Base-by-base conservation (phyloP, 2,888 invertebrate species). In the Netelia fuscicornis region DNA sequence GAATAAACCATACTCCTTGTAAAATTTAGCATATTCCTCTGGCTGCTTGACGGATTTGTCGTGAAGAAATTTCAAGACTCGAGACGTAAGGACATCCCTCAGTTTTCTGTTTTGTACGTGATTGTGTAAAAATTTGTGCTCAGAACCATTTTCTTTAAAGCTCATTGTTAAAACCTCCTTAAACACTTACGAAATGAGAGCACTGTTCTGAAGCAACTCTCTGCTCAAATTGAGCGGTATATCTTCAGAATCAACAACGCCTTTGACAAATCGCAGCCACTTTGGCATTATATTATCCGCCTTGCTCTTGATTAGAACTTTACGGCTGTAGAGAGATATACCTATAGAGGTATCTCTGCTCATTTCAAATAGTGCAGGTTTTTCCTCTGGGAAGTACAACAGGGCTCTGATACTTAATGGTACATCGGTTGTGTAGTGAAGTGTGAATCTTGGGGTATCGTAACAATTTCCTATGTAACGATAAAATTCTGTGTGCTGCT, bases 161-260 rank as follows among this genome's bases (percentile, higher is more conserved):
- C 5, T 44, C 70, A 62, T 20, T 25, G 44, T 5, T 94, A 84
- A 78, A 81, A 58, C 71, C n/a, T 42, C 67, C 37, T 68, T 44
- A 67, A 11, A 82, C 5, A 76, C 95, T 94, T 94, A 97, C 97
- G 95, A 96, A 88, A 99, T 98, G 2, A 99, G 95, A 30, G 96
- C 96, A 94, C 98, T 98, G 91, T 99, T 99, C 94, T 99, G 99
- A 70, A 99, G 95, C 83, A 99, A 94, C 94, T 99, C 99, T 92
- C 99, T 95, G 93, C 99, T 99, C 85, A 99, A 95, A 95, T 99
- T 99, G 79, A 99, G 94, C 60, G 99, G 99, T 94, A 99, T 99
- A 94, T 99, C 99, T 95, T 99, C 99, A 0, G 98, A 99, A 95
- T 99, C 99, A 17, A 99, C 98, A 44, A 99, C 99, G 92, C 99